A percentile compares a stretch with the other conserved stretches of the same genome.
Evolutionary conservation across 1,140 invertebrate genomes (phyloP).

Genomic region (Drosophila serrata): DNA sequence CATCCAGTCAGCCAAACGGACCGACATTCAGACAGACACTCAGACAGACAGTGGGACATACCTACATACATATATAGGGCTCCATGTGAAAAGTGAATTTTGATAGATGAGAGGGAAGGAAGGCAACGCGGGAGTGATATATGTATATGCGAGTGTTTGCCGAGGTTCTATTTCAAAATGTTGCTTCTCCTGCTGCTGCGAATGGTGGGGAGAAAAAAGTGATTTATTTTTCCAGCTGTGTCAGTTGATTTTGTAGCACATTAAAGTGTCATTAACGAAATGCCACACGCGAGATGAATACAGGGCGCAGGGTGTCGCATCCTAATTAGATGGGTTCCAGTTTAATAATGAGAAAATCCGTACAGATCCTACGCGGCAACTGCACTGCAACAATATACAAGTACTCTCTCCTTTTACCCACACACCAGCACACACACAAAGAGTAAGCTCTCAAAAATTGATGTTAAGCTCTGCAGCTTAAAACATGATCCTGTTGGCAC

Average conservation of each 20-base stretch:
- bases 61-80: neutral
- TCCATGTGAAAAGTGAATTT: slow-evolving; percentile 73
- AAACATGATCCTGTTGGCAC: slow-evolving; percentile 55
- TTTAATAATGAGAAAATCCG: slow-evolving; percentile 51
- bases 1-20: slow-evolving; percentile 43
- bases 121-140: slow-evolving; percentile 18
- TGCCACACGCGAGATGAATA: slow-evolving; percentile 35
- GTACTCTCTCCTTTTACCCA: slow-evolving; percentile 7
- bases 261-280: slow-evolving; percentile 63
- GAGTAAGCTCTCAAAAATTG: slow-evolving; percentile 77
- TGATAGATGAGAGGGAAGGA: slow-evolving; percentile 66
- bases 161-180: slow-evolving; percentile 49
- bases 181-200: neutral
- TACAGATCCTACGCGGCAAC: slow-evolving; percentile 8
- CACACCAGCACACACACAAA: slow-evolving; percentile 31
- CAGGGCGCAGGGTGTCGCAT: slow-evolving; percentile 15
- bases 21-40: slow-evolving; percentile 28
- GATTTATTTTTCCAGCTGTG: slow-evolving; percentile 66
- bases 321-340: slow-evolving; percentile 50
- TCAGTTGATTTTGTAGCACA: slow-evolving; percentile 50
- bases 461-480: slow-evolving; percentile 73
- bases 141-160: slow-evolving; percentile 50
- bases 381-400: slow-evolving; percentile 52
- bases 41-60: slow-evolving; percentile 6
- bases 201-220: slow-evolving; percentile 23